Base-by-base conservation (phyloP, 2,888 invertebrate genomes). In the Cremastinae sp. region DNA sequence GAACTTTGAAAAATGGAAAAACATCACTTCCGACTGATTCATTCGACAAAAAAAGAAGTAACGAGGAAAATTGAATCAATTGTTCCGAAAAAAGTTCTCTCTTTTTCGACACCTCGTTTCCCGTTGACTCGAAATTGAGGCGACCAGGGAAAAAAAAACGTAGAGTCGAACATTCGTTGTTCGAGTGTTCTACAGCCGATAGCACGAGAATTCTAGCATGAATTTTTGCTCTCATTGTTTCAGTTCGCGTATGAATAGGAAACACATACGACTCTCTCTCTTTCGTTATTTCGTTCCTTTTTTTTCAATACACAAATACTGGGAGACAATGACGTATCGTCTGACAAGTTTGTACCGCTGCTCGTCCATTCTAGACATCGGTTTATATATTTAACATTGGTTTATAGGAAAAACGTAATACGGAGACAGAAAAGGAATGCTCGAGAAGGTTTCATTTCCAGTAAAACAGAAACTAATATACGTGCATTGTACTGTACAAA, bases 211-310 rank as follows among this genome's bases (percentile, higher is more conserved):
- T 3, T 28, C 28, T 28, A 28, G 28, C 5, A 28, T 28, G 9
- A 49, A 49, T 49, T 62, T 62, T 74, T 47, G 47, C 45, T 58
- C n/a, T 56, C 54, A 54, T 74, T 74, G 66, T 74, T 68, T 72
- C 38, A 28, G 28, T 12, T 9, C 41, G 28, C 8, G 28, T 28
- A 7, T 7, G 14, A 12, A 14, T 49, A 58, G 28, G 47, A 9
- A 41, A 3, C 28, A n/a, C 41, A 12, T 43, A 16, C 12, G 16
- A 54, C 16, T 49, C 5, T 58, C 28, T 28, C 41, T 9, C 41
- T 41, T 41, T 9, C 12, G 9, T 41, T 41, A n/a, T 41, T 41
- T 41, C 12, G 10, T 5, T 41, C 8, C 8, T 41, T 41, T 41
- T 41, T 41, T 41, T 12, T 3, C 5, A 28, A 28, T 43, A 12